Conservation (phyloP, 2,113 vertebrate genomes). For the Ovis aries region DNA sequence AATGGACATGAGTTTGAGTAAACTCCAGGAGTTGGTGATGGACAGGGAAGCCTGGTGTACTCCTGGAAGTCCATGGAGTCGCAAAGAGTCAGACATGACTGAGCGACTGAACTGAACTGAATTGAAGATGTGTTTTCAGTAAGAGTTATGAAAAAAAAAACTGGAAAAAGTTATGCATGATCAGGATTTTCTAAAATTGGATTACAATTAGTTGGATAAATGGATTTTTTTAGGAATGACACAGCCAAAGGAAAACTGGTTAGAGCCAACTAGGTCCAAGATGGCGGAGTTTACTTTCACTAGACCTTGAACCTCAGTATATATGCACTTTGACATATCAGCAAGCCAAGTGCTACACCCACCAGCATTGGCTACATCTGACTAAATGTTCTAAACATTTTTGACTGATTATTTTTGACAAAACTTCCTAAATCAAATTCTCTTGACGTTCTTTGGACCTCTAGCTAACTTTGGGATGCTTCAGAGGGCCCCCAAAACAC, state of each 20-base stretch:
- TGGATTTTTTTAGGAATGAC: neutral
- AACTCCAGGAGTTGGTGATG: neutral
- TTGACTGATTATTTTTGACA: neutral
- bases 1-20: neutral
- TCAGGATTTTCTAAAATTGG: neutral
- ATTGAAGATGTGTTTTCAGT: neutral
- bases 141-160: neutral
- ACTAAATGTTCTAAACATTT: neutral
- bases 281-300: neutral
- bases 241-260: neutral
- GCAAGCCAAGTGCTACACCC: neutral
- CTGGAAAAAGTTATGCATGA: neutral
- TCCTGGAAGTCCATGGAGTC: neutral
- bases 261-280: neutral
- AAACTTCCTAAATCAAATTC: neutral
- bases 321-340: neutral
- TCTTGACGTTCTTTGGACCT: neutral
- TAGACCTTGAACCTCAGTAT: neutral
- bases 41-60: accelerated
- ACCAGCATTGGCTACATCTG: neutral
- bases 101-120: neutral
- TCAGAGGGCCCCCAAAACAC: neutral
- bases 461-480: neutral
- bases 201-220: neutral
- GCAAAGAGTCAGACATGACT: neutral